These are phyloP conservation scores for Chionodraco myersi DNA, from an alignment of 2,113 vertebrate genomes.

Conservation along the genomic window DNA sequence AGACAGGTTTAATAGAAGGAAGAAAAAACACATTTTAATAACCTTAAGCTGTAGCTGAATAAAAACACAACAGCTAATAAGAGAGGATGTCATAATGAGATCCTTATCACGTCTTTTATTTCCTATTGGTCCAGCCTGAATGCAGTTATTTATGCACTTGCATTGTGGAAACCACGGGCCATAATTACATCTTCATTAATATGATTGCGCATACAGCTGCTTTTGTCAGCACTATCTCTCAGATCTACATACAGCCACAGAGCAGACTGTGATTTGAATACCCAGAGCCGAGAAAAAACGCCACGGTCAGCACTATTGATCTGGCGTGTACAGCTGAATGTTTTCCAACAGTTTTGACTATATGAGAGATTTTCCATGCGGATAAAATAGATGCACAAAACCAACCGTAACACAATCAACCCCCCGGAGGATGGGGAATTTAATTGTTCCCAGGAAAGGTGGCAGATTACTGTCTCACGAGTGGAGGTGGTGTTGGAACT, in stretches of 20 bases:
- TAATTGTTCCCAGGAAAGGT: background rate
- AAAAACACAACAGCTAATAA: slow-evolving; percentile 29
- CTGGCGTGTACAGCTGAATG: slow-evolving; percentile 22
- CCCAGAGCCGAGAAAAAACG: slow-evolving; percentile 52
- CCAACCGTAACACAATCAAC: background rate
- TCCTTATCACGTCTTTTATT: slow-evolving; percentile 41
- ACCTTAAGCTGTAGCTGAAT: slow-evolving; percentile 17
- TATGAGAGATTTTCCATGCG: slow-evolving; percentile 32
- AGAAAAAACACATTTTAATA: slow-evolving; percentile 6
- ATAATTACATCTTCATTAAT: slow-evolving; percentile 68
- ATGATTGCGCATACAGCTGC: slow-evolving; percentile 60
- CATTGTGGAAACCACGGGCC: slow-evolving; percentile 24
- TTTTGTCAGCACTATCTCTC: slow-evolving; percentile 75
- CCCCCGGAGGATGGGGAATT: background rate
- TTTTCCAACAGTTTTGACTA: slow-evolving; percentile 38
- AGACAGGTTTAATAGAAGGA: slow-evolving; percentile 7
- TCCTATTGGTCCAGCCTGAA: slow-evolving; percentile 8
- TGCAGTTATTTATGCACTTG: slow-evolving; percentile 44
- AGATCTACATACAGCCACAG: slow-evolving; percentile 54
- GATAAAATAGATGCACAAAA: slow-evolving; percentile 45
- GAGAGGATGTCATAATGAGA: slow-evolving; percentile 28
- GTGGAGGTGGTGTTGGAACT: slow-evolving; percentile 2
- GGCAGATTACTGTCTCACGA: background rate
- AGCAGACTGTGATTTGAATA: slow-evolving; percentile 64
- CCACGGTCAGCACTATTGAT: slow-evolving; percentile 59